Evolutionary conservation across 2,888 invertebrate species (phyloP).

Genomic region (Stenoptilia bipunctidactyla): DNA sequence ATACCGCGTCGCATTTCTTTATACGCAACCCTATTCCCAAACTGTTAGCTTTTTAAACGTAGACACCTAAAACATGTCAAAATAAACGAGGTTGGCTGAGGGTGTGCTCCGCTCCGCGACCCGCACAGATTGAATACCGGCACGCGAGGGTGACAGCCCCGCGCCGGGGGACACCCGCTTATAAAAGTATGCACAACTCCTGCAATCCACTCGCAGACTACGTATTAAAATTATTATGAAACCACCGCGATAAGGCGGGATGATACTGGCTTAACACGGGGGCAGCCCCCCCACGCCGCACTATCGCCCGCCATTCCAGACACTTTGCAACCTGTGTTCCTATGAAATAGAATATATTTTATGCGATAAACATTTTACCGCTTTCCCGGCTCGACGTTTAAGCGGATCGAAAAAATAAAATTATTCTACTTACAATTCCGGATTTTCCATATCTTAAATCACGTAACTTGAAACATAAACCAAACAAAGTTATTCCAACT

Average conservation of each 20-base stretch:
- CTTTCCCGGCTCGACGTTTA: conserved; percentile 7
- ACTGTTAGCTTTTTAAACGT: conserved; percentile 1
- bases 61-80: conserved; percentile 29
- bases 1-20: conserved; percentile 9
- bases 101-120: conserved; percentile 39
- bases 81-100: conserved; percentile 42
- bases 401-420: background rate
- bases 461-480: conserved; percentile 51
- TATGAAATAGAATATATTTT: conserved; percentile 23
- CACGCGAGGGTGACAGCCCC: conserved; percentile 47
- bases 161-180: conserved; percentile 40
- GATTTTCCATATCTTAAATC: conserved; percentile 17
- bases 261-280: conserved; percentile 20
- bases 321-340: conserved; percentile 51
- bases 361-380: too few species aligned
- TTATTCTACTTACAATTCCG: conserved; percentile 13
- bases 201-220: too few species aligned
- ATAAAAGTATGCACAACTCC: conserved; percentile 30
- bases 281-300: conserved; percentile 17
- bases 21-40: conserved; percentile 10
- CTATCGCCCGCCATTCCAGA: conserved; percentile 51
- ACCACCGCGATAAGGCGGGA: conserved; percentile 28
- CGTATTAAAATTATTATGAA: conserved; percentile 70
- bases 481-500: conserved; percentile 59
- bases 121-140: conserved; percentile 38